Evolutionary conservation across 2,888 invertebrate species (phyloP), one percentile per base, ranked within the genome.

Genomic region (Ornithoptera alexandrae): DNA sequence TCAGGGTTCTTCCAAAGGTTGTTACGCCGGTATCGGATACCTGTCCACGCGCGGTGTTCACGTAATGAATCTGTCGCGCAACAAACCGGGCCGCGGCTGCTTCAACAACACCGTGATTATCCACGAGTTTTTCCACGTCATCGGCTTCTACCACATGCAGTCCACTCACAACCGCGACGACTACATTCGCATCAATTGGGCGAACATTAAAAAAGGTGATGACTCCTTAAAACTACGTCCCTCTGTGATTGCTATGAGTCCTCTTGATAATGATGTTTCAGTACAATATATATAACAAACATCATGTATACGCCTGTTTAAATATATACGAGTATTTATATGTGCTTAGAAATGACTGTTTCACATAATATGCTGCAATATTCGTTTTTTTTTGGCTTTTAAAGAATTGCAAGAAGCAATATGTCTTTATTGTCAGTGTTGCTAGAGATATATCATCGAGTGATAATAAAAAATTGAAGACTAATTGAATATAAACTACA

Each of bases 41-140:
- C 85, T 84, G 81, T 72, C 65, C 8, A 74, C 81, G 22, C 85
- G 91, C 0, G 89, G 89, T 0, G 84, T 85, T 22, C 90, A 94
- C 86, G 86, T 88, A 20, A 76, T 94, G 58, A 94, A 94, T 83
- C 77, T 94, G 61, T 89, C 88, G 0, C 84, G 86, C 56, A 84
- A 83, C 77, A 70, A 69, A 0, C 83, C 85, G 2, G 93, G 94
- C 1, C 85, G 87, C 3, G 94, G 94, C 62, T 95, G 95, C 80
- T 93, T 94, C 78, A 84, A 90, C 1, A 93, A 93, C 76, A 94
- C 95, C n/a, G 95, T 95, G 74, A 94, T 96, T 69, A 94, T 95
- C 36, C 96, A 97, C 86, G 97, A 97, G 83, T 93, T 96, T 79
- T 93, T 90, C 81, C 92, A 92, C 75, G 84, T 88, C 77, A 84